Evolutionary conservation across 2,797 vertebrate species (phyloP), one percentile per base, ranked within the genome.

Genomic region (Gallinago nigripennis): DNA sequence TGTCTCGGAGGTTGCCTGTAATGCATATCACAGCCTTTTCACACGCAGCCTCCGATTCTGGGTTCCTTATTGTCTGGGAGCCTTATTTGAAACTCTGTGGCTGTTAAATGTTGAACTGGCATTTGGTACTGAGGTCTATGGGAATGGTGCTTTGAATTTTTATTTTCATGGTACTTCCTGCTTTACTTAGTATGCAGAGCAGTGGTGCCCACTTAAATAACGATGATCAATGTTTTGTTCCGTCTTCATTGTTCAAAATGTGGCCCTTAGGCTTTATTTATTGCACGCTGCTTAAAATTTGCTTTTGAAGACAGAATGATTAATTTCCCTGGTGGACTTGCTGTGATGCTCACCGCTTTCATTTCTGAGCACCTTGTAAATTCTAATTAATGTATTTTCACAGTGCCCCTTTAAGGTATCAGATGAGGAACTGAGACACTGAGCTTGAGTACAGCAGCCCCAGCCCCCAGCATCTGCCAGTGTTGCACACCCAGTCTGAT

Each of bases 201-300:
- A 28, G 81, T 35, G 24, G 53, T 94, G 83, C 92, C 94, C 78
- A 85, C 94, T 96, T 95, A 96, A 95, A 96, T 93, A 95, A 93
- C 12, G 1, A 92, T 95, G 96, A 95, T 97, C 96, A 95, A 94
- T 96, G 95, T 95, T 97, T 97, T 91, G 94, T 97, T 96, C 96
- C 87, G 88, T 93, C 88, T 92, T 95, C 95, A 64, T 95, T 95
- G 93, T 95, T 96, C 93, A 94, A 93, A 90, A 95, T n/a, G 92
- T 91, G 94, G 92, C 95, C 95, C 90, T 97, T 91, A 96, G 96
- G 95, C 95, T 97, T 96, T 95, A 93, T 95, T 95, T 97, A 95
- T 95, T 85, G 84, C 95, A 94, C 2, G 37, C 93, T 82, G 86
- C 92, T 95, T 94, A 92, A 94, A 94, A 96, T 93, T 89, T 96